A percentile compares a stretch with the other conserved stretches of the same genome.
Evolutionary conservation across 2,888 invertebrate genomes (phyloP).

Genomic region (Microctonus aethiopoides): DNA sequence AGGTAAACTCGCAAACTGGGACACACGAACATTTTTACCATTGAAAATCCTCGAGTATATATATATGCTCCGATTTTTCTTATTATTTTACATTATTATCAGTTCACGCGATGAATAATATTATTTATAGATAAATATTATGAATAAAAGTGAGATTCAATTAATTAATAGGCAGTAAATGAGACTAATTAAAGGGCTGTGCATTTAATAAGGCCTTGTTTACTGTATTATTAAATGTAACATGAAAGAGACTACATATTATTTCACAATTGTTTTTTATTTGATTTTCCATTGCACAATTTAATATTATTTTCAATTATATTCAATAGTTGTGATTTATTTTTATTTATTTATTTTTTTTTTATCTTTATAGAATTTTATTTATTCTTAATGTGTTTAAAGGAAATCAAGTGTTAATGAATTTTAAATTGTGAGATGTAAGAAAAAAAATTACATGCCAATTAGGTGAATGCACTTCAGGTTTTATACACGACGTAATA

Average conservation of each 20-base stretch:
- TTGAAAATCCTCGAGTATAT: constrained; percentile 19
- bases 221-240: not conserved
- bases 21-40: constrained; percentile 23
- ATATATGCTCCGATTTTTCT: constrained; percentile 20
- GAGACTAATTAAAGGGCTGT: not conserved
- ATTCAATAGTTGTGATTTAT: not conserved
- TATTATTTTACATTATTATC: constrained; percentile 9
- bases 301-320: not conserved
- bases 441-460: not conserved
- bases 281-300: not conserved
- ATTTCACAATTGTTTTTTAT: constrained; percentile 9
- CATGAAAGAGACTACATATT: not conserved
- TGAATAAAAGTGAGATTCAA: constrained; percentile 11
- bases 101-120: not conserved
- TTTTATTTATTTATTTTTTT: not conserved
- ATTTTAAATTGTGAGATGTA: not conserved
- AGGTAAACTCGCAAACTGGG: constrained; percentile 38
- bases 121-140: constrained; percentile 2
- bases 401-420: not conserved
- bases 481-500: not conserved
- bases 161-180: not conserved
- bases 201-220: not conserved
- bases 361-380: not conserved
- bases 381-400: not conserved
- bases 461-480: not conserved